phyloP scores from a whole-genome alignment of 2,113 vertebrate species.

The Indicator indicator region DNA sequence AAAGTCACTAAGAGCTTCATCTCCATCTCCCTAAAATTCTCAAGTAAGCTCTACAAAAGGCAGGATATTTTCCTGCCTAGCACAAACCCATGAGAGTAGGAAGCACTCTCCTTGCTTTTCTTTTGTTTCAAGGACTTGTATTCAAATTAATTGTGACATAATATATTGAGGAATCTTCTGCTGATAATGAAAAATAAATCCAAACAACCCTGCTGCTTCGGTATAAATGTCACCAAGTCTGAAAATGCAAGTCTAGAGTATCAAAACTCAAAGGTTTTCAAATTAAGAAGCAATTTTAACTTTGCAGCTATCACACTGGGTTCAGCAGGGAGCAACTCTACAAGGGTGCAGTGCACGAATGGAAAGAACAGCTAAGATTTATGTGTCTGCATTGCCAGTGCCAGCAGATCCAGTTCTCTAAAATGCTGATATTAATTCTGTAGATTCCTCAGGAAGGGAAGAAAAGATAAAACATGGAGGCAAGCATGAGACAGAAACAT shows the following conservation, averaged over 20 bases:
- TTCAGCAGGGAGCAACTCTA: slow-evolving; percentile 32
- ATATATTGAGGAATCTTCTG: neutral
- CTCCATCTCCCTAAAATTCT: neutral
- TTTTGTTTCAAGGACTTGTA: neutral
- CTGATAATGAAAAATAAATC: slow-evolving; percentile 45
- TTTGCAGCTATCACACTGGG: slow-evolving; percentile 13
- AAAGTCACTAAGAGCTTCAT: neutral
- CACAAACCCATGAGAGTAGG: neutral
- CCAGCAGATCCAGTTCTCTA: neutral
- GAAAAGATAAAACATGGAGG: neutral
- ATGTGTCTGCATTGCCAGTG: slow-evolving; percentile 6
- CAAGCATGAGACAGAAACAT: neutral
- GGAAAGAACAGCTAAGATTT: slow-evolving; percentile 34
- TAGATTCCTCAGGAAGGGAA: neutral
- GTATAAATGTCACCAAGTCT: slow-evolving; percentile 8
- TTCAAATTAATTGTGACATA: slow-evolving; percentile 17
- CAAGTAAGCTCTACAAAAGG: neutral
- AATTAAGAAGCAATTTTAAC: slow-evolving; percentile 58
- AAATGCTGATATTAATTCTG: neutral
- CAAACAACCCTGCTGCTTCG: neutral
- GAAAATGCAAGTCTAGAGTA: slow-evolving; percentile 13
- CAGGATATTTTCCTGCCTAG: neutral
- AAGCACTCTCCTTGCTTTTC: neutral
- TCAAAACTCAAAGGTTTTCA: slow-evolving; percentile 34
- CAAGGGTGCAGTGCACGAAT: neutral